These are phyloP conservation scores for Grapholita molesta DNA, from an alignment of 1,140 invertebrate genomes.

Conservation along the genomic window DNA sequence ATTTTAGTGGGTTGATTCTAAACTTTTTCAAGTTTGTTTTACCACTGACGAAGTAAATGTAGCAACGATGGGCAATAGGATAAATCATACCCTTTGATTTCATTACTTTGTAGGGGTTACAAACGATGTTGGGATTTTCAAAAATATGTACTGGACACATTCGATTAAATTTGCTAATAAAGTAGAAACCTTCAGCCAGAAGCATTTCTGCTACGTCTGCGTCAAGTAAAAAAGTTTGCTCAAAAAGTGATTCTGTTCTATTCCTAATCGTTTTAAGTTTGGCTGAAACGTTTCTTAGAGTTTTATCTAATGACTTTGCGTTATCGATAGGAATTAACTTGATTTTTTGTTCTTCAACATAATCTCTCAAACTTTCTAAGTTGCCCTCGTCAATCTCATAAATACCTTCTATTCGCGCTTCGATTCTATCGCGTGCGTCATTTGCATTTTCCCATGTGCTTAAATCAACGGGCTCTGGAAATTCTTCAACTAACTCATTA, in stretches of 20 bases:
- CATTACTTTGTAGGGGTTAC: constrained; percentile 69
- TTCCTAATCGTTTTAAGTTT: constrained; percentile 57
- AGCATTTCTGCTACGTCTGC: constrained; percentile 76
- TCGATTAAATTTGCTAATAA: constrained; percentile 79
- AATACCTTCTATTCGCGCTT: constrained; percentile 58
- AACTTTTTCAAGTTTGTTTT: constrained; percentile 73
- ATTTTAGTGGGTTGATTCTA: constrained; percentile 76
- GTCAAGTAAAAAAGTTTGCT: constrained; percentile 76
- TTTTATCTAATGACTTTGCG: constrained; percentile 47
- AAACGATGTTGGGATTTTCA: constrained; percentile 65
- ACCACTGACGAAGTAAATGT: constrained; percentile 79
- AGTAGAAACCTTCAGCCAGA: constrained; percentile 76
- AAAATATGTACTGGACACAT: constrained; percentile 80
- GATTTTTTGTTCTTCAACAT: constrained; percentile 64
- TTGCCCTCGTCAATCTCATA: constrained; percentile 66
- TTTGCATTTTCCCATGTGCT: constrained; percentile 69
- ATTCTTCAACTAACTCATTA: constrained; percentile 50
- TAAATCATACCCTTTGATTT: constrained; percentile 65
- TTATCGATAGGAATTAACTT: constrained; percentile 64
- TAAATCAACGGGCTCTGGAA: constrained; percentile 67
- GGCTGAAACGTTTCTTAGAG: constrained; percentile 51
- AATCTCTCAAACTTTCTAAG: constrained; percentile 56
- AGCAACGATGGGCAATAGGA: constrained; percentile 77
- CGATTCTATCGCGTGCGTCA: constrained; percentile 66
- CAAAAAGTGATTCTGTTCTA: constrained; percentile 74